These are phyloP conservation scores for Actinemys pallida DNA, from an alignment of 2,113 vertebrate genomes.

Conservation along the genomic window DNA sequence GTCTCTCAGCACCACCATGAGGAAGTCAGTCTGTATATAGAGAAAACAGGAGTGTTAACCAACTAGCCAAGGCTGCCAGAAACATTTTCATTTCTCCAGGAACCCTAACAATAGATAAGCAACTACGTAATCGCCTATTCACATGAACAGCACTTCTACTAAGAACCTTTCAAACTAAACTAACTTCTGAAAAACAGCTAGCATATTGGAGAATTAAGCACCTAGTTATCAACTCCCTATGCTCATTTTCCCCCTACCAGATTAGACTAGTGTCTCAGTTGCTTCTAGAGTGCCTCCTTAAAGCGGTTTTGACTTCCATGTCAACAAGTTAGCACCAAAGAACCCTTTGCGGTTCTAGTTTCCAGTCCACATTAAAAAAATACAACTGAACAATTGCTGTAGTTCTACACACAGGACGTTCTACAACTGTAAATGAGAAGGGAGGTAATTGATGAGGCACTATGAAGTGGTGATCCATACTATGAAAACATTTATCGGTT, in stretches of 20 bases:
- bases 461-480: neutral
- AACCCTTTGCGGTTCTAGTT: neutral
- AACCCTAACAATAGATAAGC: neutral
- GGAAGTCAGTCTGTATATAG: slow-evolving; percentile 91
- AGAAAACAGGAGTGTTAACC: neutral
- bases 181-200: neutral
- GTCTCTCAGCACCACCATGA: slow-evolving; percentile 95
- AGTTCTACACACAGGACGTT: neutral
- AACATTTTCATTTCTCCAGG: neutral
- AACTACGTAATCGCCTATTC: neutral
- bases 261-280: neutral
- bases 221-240: neutral
- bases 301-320: neutral
- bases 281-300: neutral
- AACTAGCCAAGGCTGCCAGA: neutral
- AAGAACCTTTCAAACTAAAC: neutral
- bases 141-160: neutral
- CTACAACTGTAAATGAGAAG: neutral
- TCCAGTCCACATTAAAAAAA: neutral
- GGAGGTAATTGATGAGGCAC: neutral
- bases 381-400: neutral
- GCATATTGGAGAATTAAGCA: neutral
- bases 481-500: neutral
- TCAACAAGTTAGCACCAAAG: neutral
- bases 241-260: neutral